Conservation (phyloP, 2,888 invertebrate genomes). For the Chouioia cunea region DNA sequence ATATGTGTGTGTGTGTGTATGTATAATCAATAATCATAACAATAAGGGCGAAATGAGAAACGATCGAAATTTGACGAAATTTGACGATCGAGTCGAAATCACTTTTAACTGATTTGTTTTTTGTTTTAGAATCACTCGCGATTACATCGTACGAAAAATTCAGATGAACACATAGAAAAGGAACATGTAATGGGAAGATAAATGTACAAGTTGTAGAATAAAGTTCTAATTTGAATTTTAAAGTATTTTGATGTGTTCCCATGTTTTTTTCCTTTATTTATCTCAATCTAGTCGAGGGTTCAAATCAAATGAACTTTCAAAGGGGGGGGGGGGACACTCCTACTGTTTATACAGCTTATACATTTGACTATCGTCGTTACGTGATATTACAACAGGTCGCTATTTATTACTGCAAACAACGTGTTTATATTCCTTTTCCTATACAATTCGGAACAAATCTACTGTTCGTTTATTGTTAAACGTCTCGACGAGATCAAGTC, state of each 20-base stretch:
- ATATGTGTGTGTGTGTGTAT: no score
- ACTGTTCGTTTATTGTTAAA: slow-evolving; percentile 40
- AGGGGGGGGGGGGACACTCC: not conserved
- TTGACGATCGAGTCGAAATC: slow-evolving; percentile 43
- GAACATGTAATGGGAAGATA: slow-evolving; percentile 49
- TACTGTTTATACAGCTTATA: slow-evolving; percentile 40
- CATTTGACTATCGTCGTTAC: slow-evolving; percentile 29
- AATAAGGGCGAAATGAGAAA: slow-evolving; percentile 1
- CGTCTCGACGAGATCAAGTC: slow-evolving; percentile 29
- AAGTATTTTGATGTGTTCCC: slow-evolving; percentile 46
- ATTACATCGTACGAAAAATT: slow-evolving; percentile 34
- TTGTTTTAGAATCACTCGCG: slow-evolving; percentile 32
- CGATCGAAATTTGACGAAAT: slow-evolving; percentile 29
- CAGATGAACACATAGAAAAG: slow-evolving; percentile 42
- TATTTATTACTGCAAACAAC: slow-evolving; percentile 37
- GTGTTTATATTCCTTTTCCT: slow-evolving; percentile 12
- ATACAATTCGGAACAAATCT: slow-evolving; percentile 25
- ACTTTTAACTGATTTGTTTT: slow-evolving; percentile 46
- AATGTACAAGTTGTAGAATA: slow-evolving; percentile 38
- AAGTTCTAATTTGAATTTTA: slow-evolving; percentile 41
- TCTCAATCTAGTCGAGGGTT: slow-evolving; percentile 36
- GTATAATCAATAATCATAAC: not conserved
- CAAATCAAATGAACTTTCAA: slow-evolving; percentile 38
- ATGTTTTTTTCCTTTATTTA: slow-evolving; percentile 32
- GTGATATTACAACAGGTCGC: slow-evolving; percentile 22